Conservation (phyloP, 2,888 invertebrate species). For the Tetranychus truncatus region DNA sequence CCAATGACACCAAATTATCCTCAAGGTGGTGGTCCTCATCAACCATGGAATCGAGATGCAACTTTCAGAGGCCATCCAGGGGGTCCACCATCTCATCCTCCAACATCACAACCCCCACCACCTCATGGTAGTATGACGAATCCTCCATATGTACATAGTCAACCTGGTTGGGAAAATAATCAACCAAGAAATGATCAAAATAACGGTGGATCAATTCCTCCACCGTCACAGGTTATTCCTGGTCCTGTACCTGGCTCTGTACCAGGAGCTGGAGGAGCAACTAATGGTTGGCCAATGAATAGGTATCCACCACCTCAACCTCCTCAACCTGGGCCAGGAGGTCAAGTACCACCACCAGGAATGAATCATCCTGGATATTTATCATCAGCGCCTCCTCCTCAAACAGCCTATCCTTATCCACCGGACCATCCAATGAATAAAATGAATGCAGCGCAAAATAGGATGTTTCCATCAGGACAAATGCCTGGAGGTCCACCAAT, state of each 20-base stretch:
- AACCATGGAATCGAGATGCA: not conserved
- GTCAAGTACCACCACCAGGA: not conserved
- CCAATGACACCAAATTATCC: not conserved
- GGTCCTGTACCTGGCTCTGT: not conserved
- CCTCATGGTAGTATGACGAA: not conserved
- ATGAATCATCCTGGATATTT: not conserved
- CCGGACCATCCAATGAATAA: not conserved
- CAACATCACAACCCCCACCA: not conserved
- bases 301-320: conserved; percentile 1
- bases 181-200: not conserved
- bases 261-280: not conserved
- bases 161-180: conserved; percentile 3
- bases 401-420: not conserved
- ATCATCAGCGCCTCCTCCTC: not conserved
- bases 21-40: not conserved
- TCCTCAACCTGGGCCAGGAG: not conserved
- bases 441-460: not conserved
- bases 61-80: not conserved
- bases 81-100: not conserved
- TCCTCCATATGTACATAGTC: not conserved
- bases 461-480: conserved; percentile 7
- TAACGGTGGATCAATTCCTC: not conserved
- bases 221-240: not conserved
- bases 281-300: not conserved
- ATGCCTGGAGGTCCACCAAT: not conserved